Evolutionary conservation across 2,888 invertebrate species (phyloP).

Genomic region (Linnaemya tessellans): DNA sequence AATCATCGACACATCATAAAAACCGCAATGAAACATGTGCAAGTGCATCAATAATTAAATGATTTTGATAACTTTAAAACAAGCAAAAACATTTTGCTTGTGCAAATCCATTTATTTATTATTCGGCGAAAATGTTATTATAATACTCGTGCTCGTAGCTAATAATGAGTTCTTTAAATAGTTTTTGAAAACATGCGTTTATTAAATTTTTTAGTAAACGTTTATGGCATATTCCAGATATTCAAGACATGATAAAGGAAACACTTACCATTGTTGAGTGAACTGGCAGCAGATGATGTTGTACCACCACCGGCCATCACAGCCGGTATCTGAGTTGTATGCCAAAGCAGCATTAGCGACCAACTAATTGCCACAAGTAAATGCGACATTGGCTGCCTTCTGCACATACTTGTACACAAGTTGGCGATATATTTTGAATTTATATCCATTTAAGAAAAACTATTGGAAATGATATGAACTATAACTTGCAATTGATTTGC

Average conservation of each 20-base stretch:
- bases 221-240: no score
- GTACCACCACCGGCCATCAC: slow-evolving; percentile 69
- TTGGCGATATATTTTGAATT: background rate
- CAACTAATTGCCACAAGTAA: slow-evolving; percentile 57
- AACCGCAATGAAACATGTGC: slow-evolving; percentile 26
- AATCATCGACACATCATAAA: slow-evolving; percentile 45
- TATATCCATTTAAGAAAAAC: slow-evolving; percentile 21
- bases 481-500: background rate
- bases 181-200: no score
- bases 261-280: slow-evolving; percentile 80
- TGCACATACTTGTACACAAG: background rate
- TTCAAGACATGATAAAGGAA: background rate
- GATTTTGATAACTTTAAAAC: background rate
- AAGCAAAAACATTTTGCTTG: background rate
- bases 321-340: slow-evolving; percentile 42
- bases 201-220: no score
- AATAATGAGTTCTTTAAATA: background rate
- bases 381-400: slow-evolving; percentile 39
- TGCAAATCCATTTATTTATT: background rate
- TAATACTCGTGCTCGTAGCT: background rate
- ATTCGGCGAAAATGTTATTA: background rate
- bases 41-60: slow-evolving; percentile 39
- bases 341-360: slow-evolving; percentile 38
- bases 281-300: slow-evolving; percentile 67
- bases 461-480: background rate